phyloP scores from a whole-genome alignment of 2,797 vertebrate genomes.

The Argya squamiceps region DNA sequence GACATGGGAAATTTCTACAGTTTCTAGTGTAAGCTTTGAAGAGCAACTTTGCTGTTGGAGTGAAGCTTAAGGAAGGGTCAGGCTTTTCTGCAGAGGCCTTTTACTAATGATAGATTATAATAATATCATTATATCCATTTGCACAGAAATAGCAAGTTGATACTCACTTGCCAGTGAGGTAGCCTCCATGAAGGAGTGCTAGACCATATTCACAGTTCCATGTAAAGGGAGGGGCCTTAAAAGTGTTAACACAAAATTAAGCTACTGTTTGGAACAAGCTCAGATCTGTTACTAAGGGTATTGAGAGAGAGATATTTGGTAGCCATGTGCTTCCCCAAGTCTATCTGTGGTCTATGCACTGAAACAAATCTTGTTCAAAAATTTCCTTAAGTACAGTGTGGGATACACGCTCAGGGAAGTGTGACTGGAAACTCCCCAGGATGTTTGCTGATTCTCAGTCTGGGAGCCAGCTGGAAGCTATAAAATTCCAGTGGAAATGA shows the following conservation, averaged over 20 bases:
- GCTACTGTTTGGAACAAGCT: background rate
- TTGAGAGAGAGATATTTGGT: background rate
- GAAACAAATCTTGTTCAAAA: background rate
- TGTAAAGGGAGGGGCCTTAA: background rate
- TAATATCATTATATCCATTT: background rate
- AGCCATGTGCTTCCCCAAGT: background rate
- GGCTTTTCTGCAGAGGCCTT: background rate
- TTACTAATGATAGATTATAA: background rate
- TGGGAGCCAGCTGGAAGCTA: background rate
- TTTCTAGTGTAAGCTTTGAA: background rate
- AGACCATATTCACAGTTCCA: background rate
- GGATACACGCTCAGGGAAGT: fast-evolving
- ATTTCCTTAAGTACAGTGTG: background rate
- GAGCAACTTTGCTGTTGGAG: background rate
- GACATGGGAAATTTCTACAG: background rate
- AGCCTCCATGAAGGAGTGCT: background rate
- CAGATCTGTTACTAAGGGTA: background rate
- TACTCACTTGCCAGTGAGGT: background rate
- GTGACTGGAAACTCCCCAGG: background rate
- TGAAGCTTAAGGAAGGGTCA: background rate
- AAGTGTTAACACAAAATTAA: background rate
- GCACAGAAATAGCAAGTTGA: background rate
- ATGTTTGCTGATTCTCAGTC: background rate
- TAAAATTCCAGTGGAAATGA: background rate
- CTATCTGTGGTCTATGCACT: background rate